Evolutionary conservation across 2,113 vertebrate species (phyloP).

Genomic region (Notiomystis cincta): DNA sequence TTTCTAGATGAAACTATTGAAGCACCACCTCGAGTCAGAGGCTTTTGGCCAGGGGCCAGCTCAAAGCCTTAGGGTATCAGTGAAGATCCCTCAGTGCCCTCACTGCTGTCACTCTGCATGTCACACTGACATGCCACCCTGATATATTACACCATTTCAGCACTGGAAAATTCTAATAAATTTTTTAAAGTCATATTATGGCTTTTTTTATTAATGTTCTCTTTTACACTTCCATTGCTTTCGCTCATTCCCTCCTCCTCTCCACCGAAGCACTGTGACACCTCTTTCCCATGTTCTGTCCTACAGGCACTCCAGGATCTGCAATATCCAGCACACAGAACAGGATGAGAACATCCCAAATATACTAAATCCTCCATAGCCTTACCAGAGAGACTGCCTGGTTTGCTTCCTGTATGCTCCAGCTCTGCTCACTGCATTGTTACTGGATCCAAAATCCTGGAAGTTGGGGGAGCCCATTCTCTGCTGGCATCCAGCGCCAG

Average conservation of each 20-base stretch:
- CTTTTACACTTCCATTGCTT: background rate
- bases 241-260: background rate
- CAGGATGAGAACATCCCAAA: background rate
- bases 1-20: background rate
- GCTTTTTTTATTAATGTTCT: background rate
- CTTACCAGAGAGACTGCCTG: background rate
- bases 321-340: background rate
- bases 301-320: fast-evolving
- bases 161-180: conserved; percentile 34
- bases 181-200: background rate
- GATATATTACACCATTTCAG: background rate
- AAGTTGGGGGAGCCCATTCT: fast-evolving
- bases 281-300: fast-evolving
- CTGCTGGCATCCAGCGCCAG: background rate
- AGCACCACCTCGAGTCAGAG: background rate
- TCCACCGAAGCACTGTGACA: background rate
- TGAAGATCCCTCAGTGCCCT: background rate
- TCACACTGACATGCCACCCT: background rate
- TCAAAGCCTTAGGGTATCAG: background rate
- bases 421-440: background rate
- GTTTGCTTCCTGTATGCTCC: background rate
- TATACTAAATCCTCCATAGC: background rate
- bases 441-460: background rate
- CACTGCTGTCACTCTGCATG: background rate
- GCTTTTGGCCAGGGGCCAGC: background rate